A percentile compares a stretch with the other conserved stretches of the same genome.
Conservation (phyloP, 2,113 vertebrate genomes). For the Genyomyrus donnyi region DNA sequence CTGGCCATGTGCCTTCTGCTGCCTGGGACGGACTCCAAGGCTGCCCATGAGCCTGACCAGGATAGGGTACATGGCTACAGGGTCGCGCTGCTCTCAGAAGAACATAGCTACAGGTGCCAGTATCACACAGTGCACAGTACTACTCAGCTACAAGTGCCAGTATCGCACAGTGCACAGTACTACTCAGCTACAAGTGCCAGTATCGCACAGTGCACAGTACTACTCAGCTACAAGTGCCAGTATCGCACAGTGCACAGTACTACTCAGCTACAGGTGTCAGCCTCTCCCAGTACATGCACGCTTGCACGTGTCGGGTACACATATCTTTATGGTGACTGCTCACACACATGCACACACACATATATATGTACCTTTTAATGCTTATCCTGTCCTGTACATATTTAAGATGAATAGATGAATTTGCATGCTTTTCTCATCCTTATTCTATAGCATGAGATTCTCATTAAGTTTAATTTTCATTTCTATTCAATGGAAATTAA, state of each 20-base stretch:
- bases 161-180: not conserved
- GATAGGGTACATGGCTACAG: not conserved
- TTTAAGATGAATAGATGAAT: not conserved
- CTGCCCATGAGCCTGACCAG: not conserved
- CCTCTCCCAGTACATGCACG: not conserved
- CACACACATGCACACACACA: not conserved
- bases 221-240: not conserved
- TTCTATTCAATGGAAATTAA: constrained; percentile 5
- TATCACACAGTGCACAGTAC: not conserved
- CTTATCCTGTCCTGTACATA: not conserved
- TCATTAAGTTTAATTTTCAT: not conserved
- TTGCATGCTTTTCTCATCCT: not conserved
- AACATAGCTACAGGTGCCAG: not conserved
- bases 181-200: not conserved
- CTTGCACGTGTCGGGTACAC: too few species aligned
- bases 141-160: not conserved
- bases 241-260: not conserved
- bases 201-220: not conserved
- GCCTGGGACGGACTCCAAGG: not conserved
- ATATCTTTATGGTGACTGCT: too few species aligned
- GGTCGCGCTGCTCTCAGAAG: not conserved
- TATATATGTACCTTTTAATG: not conserved
- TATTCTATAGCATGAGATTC: not conserved
- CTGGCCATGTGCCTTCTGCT: not conserved
- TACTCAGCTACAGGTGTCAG: too few species aligned